Evolutionary conservation across 2,113 vertebrate genomes (phyloP).

Genomic region (Peromyscus californicus): DNA sequence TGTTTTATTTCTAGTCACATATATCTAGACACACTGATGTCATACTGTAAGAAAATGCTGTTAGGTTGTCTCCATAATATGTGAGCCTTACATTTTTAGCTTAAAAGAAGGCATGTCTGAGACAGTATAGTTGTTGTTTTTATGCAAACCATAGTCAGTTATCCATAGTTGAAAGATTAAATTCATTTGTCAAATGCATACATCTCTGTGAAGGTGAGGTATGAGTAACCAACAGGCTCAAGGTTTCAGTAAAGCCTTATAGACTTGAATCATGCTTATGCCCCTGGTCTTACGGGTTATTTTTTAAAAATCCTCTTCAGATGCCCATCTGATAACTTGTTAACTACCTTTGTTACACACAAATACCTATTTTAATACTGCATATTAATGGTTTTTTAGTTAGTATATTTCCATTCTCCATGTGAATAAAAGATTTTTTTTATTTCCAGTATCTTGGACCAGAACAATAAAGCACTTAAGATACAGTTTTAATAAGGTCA

Average conservation of each 20-base stretch:
- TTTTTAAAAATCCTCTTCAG: constrained; percentile 71
- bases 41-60: constrained; percentile 73
- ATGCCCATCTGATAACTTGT: constrained; percentile 67
- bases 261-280: constrained; percentile 51
- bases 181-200: constrained; percentile 63
- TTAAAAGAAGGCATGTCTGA: constrained; percentile 67
- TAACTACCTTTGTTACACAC: constrained; percentile 81
- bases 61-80: constrained; percentile 63
- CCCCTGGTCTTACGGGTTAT: constrained; percentile 69
- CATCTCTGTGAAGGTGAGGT: not conserved
- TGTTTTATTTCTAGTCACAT: constrained; percentile 61
- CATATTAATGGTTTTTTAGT: constrained; percentile 74
- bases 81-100: constrained; percentile 70
- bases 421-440: constrained; percentile 46
- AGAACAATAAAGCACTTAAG: constrained; percentile 70
- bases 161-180: constrained; percentile 45
- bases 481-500: constrained; percentile 66
- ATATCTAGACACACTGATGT: constrained; percentile 69
- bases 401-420: constrained; percentile 72
- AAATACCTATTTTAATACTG: constrained; percentile 82
- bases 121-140: constrained; percentile 61
- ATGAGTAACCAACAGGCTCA: not conserved
- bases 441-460: constrained; percentile 67
- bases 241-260: constrained; percentile 55
- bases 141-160: constrained; percentile 34